These are phyloP conservation scores for Astur gentilis DNA, from an alignment of 2,113 vertebrate genomes.

Conservation along the genomic window DNA sequence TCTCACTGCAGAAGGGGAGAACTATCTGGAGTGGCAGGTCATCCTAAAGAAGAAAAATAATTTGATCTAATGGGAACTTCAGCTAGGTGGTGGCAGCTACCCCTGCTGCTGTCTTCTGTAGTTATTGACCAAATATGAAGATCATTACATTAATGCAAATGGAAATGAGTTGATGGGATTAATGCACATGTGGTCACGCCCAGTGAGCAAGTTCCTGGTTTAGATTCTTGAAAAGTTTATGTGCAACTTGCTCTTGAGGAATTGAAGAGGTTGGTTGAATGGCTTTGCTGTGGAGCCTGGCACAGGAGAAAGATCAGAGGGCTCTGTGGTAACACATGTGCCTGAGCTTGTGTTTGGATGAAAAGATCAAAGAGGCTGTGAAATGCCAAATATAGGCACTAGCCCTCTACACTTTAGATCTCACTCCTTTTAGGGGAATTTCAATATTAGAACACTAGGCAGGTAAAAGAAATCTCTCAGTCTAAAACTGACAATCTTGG, in stretches of 20 bases:
- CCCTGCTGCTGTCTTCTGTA: neutral
- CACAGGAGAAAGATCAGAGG: neutral
- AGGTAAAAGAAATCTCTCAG: conserved; percentile 39
- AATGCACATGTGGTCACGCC: neutral
- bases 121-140: neutral
- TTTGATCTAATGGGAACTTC: neutral
- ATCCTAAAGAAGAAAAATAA: conserved; percentile 17
- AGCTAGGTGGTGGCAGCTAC: neutral
- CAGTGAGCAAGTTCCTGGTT: neutral
- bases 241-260: neutral
- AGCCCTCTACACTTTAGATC: neutral
- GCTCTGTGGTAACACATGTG: neutral
- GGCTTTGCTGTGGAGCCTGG: neutral
- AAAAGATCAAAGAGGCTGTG: conserved; percentile 34
- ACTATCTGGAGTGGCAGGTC: neutral
- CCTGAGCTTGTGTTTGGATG: neutral
- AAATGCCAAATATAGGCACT: neutral
- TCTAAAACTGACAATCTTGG: conserved; percentile 4
- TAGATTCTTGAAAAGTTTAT: neutral
- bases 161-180: neutral
- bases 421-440: conserved; percentile 18
- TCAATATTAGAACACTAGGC: conserved; percentile 29
- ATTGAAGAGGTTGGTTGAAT: neutral
- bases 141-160: neutral
- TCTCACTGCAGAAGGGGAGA: neutral